phyloP scores from a whole-genome alignment of 2,888 invertebrate species.

The Sepiola atlantica region DNA sequence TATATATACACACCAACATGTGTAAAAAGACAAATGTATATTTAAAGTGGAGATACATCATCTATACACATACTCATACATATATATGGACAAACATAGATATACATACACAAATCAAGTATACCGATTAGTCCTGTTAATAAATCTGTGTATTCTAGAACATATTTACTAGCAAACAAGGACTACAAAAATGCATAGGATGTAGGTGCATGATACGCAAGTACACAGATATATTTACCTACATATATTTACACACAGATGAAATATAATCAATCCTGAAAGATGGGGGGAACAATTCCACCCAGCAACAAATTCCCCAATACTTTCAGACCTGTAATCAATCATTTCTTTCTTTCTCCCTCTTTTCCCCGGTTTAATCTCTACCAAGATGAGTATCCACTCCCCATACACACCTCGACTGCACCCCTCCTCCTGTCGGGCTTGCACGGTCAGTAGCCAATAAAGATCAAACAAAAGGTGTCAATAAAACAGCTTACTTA shows the following conservation, averaged over 20 bases:
- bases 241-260: not conserved
- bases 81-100: not conserved
- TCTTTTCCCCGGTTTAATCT: not conserved
- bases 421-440: not conserved
- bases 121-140: not conserved
- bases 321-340: constrained; percentile 11
- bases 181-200: not conserved
- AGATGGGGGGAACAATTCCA: not conserved
- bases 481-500: constrained; percentile 44
- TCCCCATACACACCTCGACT: not conserved
- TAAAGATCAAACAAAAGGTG: constrained; percentile 45
- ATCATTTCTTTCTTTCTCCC: not conserved
- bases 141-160: not conserved
- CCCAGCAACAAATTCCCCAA: not conserved
- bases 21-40: not conserved
- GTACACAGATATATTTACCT: not conserved
- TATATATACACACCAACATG: no score
- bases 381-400: not conserved
- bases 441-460: constrained; percentile 6
- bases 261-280: constrained; percentile 21
- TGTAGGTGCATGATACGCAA: not conserved
- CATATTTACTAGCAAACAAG: not conserved
- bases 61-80: not conserved
- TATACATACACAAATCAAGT: not conserved
- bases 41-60: no score